Percentiles rank a stretch among this genome's conserved stretches.
phyloP scores from a whole-genome alignment of 2,888 invertebrate genomes.

The Hypselothyrea guttata region DNA sequence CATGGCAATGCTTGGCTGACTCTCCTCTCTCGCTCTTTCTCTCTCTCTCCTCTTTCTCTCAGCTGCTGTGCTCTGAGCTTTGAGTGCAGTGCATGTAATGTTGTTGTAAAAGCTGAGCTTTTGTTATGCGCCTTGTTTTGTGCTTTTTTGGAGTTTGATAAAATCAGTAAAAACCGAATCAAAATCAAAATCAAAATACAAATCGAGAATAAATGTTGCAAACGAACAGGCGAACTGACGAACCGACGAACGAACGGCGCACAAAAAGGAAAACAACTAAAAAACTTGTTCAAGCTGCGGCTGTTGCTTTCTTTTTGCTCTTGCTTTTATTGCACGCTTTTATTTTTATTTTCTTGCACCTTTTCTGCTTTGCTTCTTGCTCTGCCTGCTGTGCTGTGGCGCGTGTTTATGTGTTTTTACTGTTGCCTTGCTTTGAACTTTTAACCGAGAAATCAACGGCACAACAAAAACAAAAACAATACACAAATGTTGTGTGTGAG shows the following conservation, averaged over 20 bases:
- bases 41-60: too few species aligned
- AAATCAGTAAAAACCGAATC: slow-evolving; percentile 52
- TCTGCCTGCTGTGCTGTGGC: too few species aligned
- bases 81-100: slow-evolving; percentile 47
- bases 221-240: slow-evolving; percentile 55
- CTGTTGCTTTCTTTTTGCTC: slow-evolving; percentile 47
- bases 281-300: slow-evolving; percentile 57
- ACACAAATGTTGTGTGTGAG: slow-evolving; percentile 40
- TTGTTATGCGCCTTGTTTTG: slow-evolving; percentile 50
- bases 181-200: slow-evolving; percentile 62
- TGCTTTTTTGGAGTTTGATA: slow-evolving; percentile 69
- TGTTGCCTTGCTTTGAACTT: slow-evolving; percentile 56
- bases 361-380: too few species aligned
- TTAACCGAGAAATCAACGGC: slow-evolving; percentile 62
- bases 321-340: slow-evolving; percentile 27
- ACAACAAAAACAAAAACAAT: slow-evolving; percentile 26
- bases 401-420: slow-evolving; percentile 41
- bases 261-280: slow-evolving; percentile 55
- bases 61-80: slow-evolving; percentile 26
- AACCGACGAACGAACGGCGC: slow-evolving; percentile 50
- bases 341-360: slow-evolving; percentile 28
- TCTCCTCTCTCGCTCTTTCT: too few species aligned
- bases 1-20: slow-evolving; percentile 49
- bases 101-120: slow-evolving; percentile 64
- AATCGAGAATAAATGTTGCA: slow-evolving; percentile 55